phyloP scores from a whole-genome alignment of 2,797 vertebrate genomes.

The Macropus fuliginosus region DNA sequence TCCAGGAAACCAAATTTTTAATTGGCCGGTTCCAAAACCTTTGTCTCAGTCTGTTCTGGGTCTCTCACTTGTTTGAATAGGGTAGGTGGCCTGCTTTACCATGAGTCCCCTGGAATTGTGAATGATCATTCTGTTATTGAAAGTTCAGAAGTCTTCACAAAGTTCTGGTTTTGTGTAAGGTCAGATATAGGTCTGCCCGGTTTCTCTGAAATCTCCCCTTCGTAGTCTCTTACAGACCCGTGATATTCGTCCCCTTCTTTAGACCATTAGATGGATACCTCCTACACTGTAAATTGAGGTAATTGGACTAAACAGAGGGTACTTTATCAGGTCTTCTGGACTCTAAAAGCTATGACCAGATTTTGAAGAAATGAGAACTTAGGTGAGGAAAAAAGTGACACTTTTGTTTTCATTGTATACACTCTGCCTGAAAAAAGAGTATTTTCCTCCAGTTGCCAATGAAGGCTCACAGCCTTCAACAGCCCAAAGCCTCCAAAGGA shows the following conservation, averaged over 20 bases:
- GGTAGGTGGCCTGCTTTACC: not conserved
- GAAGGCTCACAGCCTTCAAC: not conserved
- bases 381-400: not conserved
- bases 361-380: not conserved
- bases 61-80: not conserved
- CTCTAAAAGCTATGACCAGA: not conserved
- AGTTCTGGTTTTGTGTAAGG: not conserved
- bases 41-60: not conserved
- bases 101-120: not conserved
- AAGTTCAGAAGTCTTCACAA: not conserved
- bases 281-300: not conserved
- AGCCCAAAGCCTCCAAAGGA: too few species aligned
- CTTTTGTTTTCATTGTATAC: not conserved
- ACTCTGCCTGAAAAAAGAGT: not conserved
- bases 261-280: not conserved
- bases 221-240: not conserved
- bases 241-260: not conserved
- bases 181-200: not conserved
- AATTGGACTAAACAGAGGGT: not conserved
- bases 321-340: not conserved
- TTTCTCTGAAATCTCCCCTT: not conserved
- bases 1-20: not conserved
- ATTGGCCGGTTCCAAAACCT: not conserved
- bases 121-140: not conserved
- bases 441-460: not conserved